Evolutionary conservation across 2,888 invertebrate genomes (phyloP).

Genomic region (Lottia gigantea): DNA sequence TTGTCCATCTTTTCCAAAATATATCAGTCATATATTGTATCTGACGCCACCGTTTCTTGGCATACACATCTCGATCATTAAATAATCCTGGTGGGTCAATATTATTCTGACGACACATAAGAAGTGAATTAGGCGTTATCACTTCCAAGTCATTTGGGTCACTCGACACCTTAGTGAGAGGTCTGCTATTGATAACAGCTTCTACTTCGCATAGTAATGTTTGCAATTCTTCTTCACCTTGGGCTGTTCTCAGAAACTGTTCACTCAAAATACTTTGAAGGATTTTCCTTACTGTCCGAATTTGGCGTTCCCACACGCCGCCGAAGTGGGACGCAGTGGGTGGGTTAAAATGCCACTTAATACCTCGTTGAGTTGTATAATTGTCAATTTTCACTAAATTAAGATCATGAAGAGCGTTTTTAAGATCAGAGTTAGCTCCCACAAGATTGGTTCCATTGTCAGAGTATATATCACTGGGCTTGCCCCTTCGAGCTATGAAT

Average conservation of each 20-base stretch:
- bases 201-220: slow-evolving; percentile 36
- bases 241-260: background rate
- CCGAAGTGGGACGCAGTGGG: slow-evolving; percentile 26
- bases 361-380: slow-evolving; percentile 11
- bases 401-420: slow-evolving; percentile 12
- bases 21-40: slow-evolving; percentile 30
- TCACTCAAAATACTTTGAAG: slow-evolving; percentile 25
- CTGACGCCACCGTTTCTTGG: slow-evolving; percentile 18
- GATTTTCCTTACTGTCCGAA: slow-evolving; percentile 29
- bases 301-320: slow-evolving; percentile 32
- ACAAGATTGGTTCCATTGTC: slow-evolving; percentile 30
- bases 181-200: slow-evolving; percentile 31
- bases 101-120: slow-evolving; percentile 12
- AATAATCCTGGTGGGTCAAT: slow-evolving; percentile 14
- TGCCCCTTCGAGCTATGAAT: slow-evolving; percentile 19
- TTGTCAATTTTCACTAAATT: slow-evolving; percentile 16
- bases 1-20: slow-evolving; percentile 20
- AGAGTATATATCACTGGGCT: slow-evolving; percentile 10
- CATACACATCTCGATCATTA: slow-evolving; percentile 11
- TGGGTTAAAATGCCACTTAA: slow-evolving; percentile 26
- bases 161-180: slow-evolving; percentile 27
- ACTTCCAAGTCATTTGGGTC: slow-evolving; percentile 23
- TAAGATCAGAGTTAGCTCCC: slow-evolving; percentile 22
- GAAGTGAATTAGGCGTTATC: slow-evolving; percentile 31
- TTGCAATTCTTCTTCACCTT: slow-evolving; percentile 15